Evolutionary conservation across 2,888 invertebrate species (phyloP).

Genomic region (Hypomecis punctinalis): DNA sequence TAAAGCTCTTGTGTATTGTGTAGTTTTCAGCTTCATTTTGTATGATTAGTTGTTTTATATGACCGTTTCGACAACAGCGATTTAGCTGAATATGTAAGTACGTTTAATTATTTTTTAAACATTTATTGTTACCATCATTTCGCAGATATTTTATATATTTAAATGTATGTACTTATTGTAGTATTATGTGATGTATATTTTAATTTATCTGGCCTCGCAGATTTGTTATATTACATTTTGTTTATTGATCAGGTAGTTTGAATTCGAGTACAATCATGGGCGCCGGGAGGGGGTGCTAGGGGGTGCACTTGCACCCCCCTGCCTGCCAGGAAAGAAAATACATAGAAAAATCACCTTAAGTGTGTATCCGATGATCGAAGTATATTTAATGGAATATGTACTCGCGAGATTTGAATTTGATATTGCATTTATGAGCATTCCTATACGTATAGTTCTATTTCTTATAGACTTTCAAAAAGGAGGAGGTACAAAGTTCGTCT

Average conservation of each 20-base stretch:
- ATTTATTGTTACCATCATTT: constrained; percentile 10
- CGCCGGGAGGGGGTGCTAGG: too few species aligned
- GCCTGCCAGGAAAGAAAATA: too few species aligned
- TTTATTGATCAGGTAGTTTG: background rate
- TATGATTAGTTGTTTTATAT: constrained; percentile 23
- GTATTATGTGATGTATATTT: constrained; percentile 2
- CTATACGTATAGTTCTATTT: too few species aligned
- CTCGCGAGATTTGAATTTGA: too few species aligned
- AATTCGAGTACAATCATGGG: background rate
- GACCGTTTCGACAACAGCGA: constrained; percentile 67
- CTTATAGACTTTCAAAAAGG: too few species aligned
- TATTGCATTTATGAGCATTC: too few species aligned
- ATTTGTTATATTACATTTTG: background rate
- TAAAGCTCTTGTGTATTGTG: constrained; percentile 42
- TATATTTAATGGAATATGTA: too few species aligned
- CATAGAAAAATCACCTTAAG: too few species aligned
- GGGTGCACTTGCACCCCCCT: too few species aligned
- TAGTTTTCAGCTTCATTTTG: constrained; percentile 33
- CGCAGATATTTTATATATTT: constrained; percentile 2
- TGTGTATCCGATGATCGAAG: too few species aligned
- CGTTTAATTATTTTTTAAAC: constrained; percentile 43
- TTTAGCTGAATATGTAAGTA: constrained; percentile 63
- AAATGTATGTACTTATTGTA: background rate
- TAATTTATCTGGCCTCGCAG: constrained; percentile 4
- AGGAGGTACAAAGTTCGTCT: too few species aligned